Conservation (phyloP, 37 sponge, comb jelly and placozoan species). For the Corticium candelabrum region DNA sequence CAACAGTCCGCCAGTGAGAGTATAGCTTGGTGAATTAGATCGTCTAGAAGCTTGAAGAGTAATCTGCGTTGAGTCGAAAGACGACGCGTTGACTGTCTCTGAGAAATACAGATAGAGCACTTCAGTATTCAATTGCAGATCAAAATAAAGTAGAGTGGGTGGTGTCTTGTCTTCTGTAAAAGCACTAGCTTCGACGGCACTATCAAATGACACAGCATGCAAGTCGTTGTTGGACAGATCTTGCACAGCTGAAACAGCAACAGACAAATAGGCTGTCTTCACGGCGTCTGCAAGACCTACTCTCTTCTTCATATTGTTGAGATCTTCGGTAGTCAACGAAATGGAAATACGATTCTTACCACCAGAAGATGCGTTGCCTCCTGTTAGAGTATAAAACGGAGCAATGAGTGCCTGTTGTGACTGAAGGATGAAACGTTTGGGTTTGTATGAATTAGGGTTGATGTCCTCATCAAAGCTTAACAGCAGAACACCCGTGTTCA, state of each 20-base stretch:
- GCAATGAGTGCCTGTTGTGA: neutral
- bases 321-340: slow-evolving; percentile 25
- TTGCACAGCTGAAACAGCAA: slow-evolving; percentile 28
- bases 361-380: neutral
- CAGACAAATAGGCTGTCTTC: slow-evolving; percentile 36
- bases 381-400: neutral
- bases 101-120: slow-evolving; percentile 56
- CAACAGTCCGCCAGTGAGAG: slow-evolving; percentile 49
- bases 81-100: slow-evolving; percentile 62
- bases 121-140: slow-evolving; percentile 41
- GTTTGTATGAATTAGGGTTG: neutral
- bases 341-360: slow-evolving; percentile 14
- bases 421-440: neutral
- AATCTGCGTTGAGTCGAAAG: slow-evolving; percentile 53
- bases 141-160: slow-evolving; percentile 51
- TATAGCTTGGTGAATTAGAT: slow-evolving; percentile 18
- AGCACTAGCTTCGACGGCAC: slow-evolving; percentile 23
- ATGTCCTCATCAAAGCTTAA: slow-evolving; percentile 68
- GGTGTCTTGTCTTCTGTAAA: slow-evolving; percentile 55
- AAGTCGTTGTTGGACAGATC: slow-evolving; percentile 56
- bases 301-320: slow-evolving; percentile 59
- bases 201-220: slow-evolving; percentile 12
- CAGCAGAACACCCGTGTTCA: slow-evolving; percentile 36
- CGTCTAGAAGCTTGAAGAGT: slow-evolving; percentile 31
- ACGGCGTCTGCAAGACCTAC: slow-evolving; percentile 21